Evolutionary conservation across 2,888 invertebrate species (phyloP).

Genomic region (Emmelina monodactyla): DNA sequence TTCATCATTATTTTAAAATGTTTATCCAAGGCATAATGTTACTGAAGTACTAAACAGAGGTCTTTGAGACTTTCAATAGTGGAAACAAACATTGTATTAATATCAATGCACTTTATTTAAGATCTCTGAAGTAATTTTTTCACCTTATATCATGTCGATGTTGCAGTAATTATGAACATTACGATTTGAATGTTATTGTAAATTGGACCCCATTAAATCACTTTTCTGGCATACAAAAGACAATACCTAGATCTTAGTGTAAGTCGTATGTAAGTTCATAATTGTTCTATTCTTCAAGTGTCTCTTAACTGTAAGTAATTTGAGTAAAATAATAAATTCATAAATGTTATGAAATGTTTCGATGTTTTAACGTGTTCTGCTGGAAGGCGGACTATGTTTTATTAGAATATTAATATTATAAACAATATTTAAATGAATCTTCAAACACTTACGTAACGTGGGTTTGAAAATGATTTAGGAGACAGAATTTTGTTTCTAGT

Average conservation of each 20-base stretch:
- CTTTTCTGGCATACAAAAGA: slow-evolving; percentile 64
- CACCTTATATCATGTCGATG: slow-evolving; percentile 5
- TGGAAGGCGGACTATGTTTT: slow-evolving; percentile 14
- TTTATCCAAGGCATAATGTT: background rate
- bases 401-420: slow-evolving; percentile 1
- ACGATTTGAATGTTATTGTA: slow-evolving; percentile 6
- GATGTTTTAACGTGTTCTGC: slow-evolving; percentile 31
- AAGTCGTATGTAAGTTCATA: slow-evolving; percentile 62
- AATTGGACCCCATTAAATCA: slow-evolving; percentile 46
- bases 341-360: slow-evolving; percentile 44
- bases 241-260: slow-evolving; percentile 68
- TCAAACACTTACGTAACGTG: slow-evolving; percentile 27
- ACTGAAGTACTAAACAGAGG: too few relatives aligned
- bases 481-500: slow-evolving; percentile 24
- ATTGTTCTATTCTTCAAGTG: slow-evolving; percentile 64
- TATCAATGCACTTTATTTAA: slow-evolving; percentile 1
- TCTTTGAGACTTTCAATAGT: too few relatives aligned
- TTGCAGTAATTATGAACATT: slow-evolving; percentile 2
- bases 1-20: too few relatives aligned
- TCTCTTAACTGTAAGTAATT: slow-evolving; percentile 60
- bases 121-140: slow-evolving; percentile 11
- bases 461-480: slow-evolving; percentile 20
- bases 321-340: slow-evolving; percentile 44
- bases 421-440: slow-evolving; percentile 21
- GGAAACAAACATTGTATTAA: too few relatives aligned